Base-by-base conservation (phyloP, 2,888 invertebrate genomes). In the Hydrotaea diabolus region DNA sequence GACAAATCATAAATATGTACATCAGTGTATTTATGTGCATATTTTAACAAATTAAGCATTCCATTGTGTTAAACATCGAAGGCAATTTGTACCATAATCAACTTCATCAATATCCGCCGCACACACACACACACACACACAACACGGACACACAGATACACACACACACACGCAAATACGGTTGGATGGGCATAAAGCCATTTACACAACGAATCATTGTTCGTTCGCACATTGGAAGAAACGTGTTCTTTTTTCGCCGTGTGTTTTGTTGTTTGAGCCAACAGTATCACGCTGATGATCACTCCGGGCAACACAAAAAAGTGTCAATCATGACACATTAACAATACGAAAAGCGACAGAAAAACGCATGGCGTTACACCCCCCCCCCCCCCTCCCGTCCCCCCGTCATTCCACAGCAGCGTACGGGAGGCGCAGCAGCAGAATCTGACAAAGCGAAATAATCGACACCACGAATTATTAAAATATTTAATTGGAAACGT, bases 21-120 rank as follows among this genome's bases (percentile, higher is more conserved):
- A n/a, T n/a, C n/a, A 11, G 8, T 53, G 19, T 55, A 55, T 9
- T 8, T 55, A 55, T 2, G 8, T 55, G 21, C 55, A 21, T 55
- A 59, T 59, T 26, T 59, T 76, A 79, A 76, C 76, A 79, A 79
- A 83, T 79, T 72, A 83, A 79, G 79, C 76, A 72, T 57, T 72
- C 2, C 76, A 83, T 80, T 80, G 83, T 83, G 83, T 79, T 77
- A 53, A 80, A 53, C 80, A 83, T 83, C 80, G 69, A 77, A 80
- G 83, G 77, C 80, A 83, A 83, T 83, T 83, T 83, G 80, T 80
- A 59, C 23, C 55, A 19, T 53, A 26, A 3, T 59, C 59, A 15
- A 23, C 13, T 1, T 26, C 59, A 13, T 26, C 59, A 1, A 59
- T 59, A 15, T 59, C 26, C 11, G 23, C 23, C 13, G 26, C 15